Base-by-base conservation (phyloP, 2,797 vertebrate species). In the Anguilla anguilla region DNA sequence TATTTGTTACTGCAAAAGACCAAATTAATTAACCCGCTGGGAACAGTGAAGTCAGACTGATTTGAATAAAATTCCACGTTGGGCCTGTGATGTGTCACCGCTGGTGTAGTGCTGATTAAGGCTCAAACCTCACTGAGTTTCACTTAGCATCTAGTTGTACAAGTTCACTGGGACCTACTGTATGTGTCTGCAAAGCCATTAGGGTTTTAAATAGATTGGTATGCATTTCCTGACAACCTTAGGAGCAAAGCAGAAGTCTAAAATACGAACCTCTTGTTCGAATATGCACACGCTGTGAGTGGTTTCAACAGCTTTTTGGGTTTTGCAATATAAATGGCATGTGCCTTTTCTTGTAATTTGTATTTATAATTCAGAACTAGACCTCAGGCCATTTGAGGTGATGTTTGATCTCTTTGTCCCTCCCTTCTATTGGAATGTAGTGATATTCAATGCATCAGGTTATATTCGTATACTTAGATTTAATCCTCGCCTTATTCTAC, bases 391-490 rank as follows among this genome's bases (percentile, higher is more conserved):
- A 22, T 79, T 7, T 79, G 22, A 35, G 22, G 35, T 77, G 72
- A 77, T 9, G n/a, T 69, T 69, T 69, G 17, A 79, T 79, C 19
- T n/a, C 46, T 49, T 9, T n/a, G 9, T 82, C 35, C 79, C 17
- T 25, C 19, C 35, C 22, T 3, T 51, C 46, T 11, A 3, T 43
- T 43, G 39, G 39, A 19, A 17, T 77, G 31, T 7, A 82, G 25
- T 51, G 46, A 51, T 51, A 82, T 82, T 82, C 46, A 51, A 82
- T 82, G 46, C 22, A 28, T 82, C 46, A 49, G 22, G 22, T 51
- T 51, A 81, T 46, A 51, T 82, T 51, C 51, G 19, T 51, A 46
- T 82, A 46, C 43, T 82, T 39, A 82, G 79, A 51, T 82, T 82
- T 10, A 51, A 35, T 51, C 79, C 46, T 51, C 9, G 46, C 74